Percentiles rank a stretch among this genome's conserved stretches.
These are phyloP conservation scores for Drosophila orena DNA, from an alignment of 1,140 invertebrate species.

Conservation along the genomic window DNA sequence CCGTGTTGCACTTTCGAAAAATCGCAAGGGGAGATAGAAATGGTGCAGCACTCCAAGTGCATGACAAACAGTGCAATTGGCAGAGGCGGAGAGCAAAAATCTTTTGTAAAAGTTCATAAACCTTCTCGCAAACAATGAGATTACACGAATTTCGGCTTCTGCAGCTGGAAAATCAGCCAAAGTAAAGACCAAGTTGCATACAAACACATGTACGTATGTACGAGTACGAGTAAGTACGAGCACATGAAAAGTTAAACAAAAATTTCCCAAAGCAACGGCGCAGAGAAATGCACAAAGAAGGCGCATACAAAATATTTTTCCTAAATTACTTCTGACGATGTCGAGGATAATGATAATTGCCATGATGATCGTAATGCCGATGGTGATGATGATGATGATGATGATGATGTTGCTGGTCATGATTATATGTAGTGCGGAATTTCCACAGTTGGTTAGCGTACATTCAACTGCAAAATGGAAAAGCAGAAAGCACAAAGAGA, in stretches of 20 bases:
- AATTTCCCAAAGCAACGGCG: slow-evolving; percentile 57
- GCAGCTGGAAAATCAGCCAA: slow-evolving; percentile 3
- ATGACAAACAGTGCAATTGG: slow-evolving; percentile 32
- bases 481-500: slow-evolving; percentile 65
- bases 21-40: slow-evolving; percentile 15
- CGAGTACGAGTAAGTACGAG: too few species aligned
- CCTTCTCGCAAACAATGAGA: slow-evolving; percentile 76
- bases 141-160: slow-evolving; percentile 42
- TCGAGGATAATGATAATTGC: slow-evolving; percentile 56
- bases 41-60: slow-evolving; percentile 48
- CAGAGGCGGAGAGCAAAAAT: slow-evolving; percentile 48
- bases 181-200: slow-evolving; percentile 6
- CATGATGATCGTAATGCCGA: slow-evolving; percentile 38
- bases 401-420: slow-evolving; percentile 61
- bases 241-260: slow-evolving; percentile 30
- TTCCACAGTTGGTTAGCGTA: slow-evolving; percentile 75
- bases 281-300: slow-evolving; percentile 58
- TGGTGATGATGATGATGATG: slow-evolving; percentile 58
- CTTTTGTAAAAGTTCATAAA: slow-evolving; percentile 81
- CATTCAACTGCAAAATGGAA: slow-evolving; percentile 71
- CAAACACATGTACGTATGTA: too few species aligned
- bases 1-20: slow-evolving; percentile 74
- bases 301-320: slow-evolving; percentile 60
- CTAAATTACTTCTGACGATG: slow-evolving; percentile 81
- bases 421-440: slow-evolving; percentile 78